These are phyloP conservation scores for Pentalonia nigronervosa DNA, from an alignment of 1,140 invertebrate species.

Conservation along the genomic window DNA sequence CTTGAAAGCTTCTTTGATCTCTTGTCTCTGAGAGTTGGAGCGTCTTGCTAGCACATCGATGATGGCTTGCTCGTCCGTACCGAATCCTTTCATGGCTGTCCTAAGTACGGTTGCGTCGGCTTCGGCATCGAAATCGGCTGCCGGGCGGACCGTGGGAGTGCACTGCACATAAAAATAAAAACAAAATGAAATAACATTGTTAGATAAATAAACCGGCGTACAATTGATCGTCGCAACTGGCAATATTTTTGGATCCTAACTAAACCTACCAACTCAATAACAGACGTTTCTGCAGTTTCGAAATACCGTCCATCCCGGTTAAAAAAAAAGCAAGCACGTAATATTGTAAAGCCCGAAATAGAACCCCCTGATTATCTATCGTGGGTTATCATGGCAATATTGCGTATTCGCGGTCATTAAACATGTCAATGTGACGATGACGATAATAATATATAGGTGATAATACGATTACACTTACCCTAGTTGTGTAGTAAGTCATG, in stretches of 20 bases:
- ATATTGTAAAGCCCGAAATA: neutral
- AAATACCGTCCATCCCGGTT: neutral
- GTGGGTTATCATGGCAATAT: neutral
- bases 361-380: neutral
- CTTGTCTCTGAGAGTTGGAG: conserved; percentile 75
- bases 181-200: neutral
- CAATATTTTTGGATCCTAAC: neutral
- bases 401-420: too few species aligned
- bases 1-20: conserved; percentile 80
- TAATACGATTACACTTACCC: conserved; percentile 59
- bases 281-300: neutral
- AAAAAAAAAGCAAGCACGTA: neutral
- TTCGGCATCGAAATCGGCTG: conserved; percentile 74
- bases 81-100: conserved; percentile 84
- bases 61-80: conserved; percentile 84
- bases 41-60: conserved; percentile 77
- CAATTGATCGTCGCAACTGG: neutral
- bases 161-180: conserved; percentile 69
- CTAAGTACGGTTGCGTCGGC: conserved; percentile 78
- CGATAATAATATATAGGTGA: neutral
- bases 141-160: conserved; percentile 73
- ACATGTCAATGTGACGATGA: neutral
- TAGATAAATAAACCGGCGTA: neutral
- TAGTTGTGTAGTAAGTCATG: conserved; percentile 44
- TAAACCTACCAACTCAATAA: neutral